A percentile compares a stretch with the other conserved stretches of the same genome.
phyloP scores from a whole-genome alignment of 2,888 invertebrate genomes.

The Hesperia comma region DNA sequence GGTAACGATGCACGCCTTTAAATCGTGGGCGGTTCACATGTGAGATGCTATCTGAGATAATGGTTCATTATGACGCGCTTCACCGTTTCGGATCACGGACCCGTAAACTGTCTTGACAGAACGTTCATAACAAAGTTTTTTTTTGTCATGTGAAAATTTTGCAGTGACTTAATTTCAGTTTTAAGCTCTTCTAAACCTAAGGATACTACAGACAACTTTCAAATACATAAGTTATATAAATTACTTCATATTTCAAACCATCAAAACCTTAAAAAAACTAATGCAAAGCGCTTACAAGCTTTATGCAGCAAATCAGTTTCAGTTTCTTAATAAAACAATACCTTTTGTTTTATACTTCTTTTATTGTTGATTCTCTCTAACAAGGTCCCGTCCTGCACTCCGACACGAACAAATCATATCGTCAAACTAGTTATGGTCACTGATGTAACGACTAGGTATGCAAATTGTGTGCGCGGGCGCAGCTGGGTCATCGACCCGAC shows the following conservation, averaged over 20 bases:
- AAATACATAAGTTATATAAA: too few relatives aligned
- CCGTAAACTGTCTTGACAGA: slow-evolving; percentile 22
- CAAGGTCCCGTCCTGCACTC: slow-evolving; percentile 45
- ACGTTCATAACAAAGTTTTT: slow-evolving; percentile 19
- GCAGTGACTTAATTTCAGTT: not conserved
- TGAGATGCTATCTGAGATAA: slow-evolving; percentile 63
- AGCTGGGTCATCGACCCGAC: slow-evolving; percentile 67
- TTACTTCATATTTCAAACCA: too few relatives aligned
- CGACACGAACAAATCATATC: slow-evolving; percentile 59
- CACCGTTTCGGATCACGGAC: slow-evolving; percentile 49
- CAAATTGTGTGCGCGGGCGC: slow-evolving; percentile 69
- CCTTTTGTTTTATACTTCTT: slow-evolving; percentile 21
- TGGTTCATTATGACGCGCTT: slow-evolving; percentile 62
- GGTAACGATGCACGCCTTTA: slow-evolving; percentile 42
- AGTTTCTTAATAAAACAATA: not conserved
- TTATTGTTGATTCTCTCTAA: slow-evolving; percentile 39
- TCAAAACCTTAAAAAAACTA: too few relatives aligned
- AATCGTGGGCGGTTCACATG: slow-evolving; percentile 57
- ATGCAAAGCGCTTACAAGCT: too few relatives aligned
- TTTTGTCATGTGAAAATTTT: not conserved
- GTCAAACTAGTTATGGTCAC: slow-evolving; percentile 64
- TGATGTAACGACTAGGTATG: slow-evolving; percentile 78
- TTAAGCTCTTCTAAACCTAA: too few relatives aligned
- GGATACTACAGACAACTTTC: too few relatives aligned
- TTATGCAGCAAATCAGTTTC: too few relatives aligned